phyloP scores from a whole-genome alignment of 2,113 vertebrate genomes.

The Aegithalos caudatus region DNA sequence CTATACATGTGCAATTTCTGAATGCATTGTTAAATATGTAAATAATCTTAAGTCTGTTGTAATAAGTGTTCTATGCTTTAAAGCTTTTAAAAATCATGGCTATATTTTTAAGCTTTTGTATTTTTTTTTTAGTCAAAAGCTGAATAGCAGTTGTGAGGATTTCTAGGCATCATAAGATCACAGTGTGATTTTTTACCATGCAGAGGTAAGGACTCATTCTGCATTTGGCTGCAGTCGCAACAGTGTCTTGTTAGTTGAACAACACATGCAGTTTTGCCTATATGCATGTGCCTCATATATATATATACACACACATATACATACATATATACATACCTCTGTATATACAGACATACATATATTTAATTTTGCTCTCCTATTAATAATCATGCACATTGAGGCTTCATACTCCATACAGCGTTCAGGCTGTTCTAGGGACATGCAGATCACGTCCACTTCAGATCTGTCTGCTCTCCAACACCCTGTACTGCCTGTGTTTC shows the following conservation, averaged over 20 bases:
- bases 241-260: background rate
- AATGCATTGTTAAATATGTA: background rate
- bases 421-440: constrained; percentile 2
- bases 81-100: background rate
- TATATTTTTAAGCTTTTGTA: background rate
- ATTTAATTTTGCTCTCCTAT: background rate
- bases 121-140: background rate
- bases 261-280: background rate
- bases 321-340: background rate
- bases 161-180: background rate
- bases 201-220: background rate
- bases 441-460: background rate
- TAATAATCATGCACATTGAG: background rate
- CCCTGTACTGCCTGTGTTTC: background rate
- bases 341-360: background rate
- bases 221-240: background rate
- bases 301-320: background rate
- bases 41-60: background rate
- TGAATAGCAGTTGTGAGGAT: background rate
- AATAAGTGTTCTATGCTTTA: background rate
- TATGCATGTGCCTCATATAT: background rate
- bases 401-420: background rate
- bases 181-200: background rate
- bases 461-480: background rate
- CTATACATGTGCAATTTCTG: background rate